A percentile compares a stretch with the other conserved stretches of the same genome.
phyloP scores from a whole-genome alignment of 2,113 vertebrate species.

The Camelus bactrianus region DNA sequence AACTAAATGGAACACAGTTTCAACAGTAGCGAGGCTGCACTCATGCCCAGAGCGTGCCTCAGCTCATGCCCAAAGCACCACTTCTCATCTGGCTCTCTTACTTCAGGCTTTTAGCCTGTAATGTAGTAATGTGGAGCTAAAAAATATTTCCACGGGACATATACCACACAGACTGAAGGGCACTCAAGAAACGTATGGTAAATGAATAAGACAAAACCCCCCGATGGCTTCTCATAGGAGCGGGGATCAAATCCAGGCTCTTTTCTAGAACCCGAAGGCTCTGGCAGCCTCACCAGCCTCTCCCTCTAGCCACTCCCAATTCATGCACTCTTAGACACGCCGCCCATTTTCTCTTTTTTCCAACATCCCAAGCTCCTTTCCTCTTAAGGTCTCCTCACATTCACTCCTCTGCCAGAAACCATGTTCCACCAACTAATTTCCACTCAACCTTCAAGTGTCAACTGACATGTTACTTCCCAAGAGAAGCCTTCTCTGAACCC shows the following conservation, averaged over 20 bases:
- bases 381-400: slow-evolving; percentile 12
- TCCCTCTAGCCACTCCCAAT: neutral
- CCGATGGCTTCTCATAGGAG: neutral
- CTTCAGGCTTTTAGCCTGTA: neutral
- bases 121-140: slow-evolving; percentile 41
- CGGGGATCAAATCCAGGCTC: neutral
- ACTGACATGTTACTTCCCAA: slow-evolving; percentile 22
- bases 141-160: slow-evolving; percentile 49
- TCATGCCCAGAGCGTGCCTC: neutral
- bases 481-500: neutral
- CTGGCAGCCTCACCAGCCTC: neutral
- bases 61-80: neutral
- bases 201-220: neutral
- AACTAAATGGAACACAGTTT: neutral
- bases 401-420: slow-evolving; percentile 30
- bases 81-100: neutral
- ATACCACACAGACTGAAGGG: slow-evolving; percentile 54
- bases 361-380: neutral
- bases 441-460: slow-evolving; percentile 34
- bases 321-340: neutral
- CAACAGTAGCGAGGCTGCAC: neutral
- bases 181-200: neutral
- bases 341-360: neutral
- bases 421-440: slow-evolving; percentile 62
- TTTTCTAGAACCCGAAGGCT: neutral